These are phyloP conservation scores for Chrysomallon squamiferum DNA, from an alignment of 1,140 invertebrate species.

Conservation along the genomic window DNA sequence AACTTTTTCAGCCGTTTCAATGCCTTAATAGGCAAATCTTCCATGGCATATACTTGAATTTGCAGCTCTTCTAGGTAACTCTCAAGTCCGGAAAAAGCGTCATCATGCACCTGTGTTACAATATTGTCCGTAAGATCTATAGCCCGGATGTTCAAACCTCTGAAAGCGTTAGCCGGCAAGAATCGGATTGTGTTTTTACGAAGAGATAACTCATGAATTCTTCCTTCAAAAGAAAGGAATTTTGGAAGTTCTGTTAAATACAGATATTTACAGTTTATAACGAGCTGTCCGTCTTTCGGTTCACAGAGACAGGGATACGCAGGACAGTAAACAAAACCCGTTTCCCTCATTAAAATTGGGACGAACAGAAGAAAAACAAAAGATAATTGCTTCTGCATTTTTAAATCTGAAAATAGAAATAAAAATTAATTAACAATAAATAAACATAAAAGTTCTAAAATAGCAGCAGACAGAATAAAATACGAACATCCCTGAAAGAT, in stretches of 20 bases:
- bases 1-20: constrained; percentile 75
- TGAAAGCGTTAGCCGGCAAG: constrained; percentile 18
- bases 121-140: constrained; percentile 77
- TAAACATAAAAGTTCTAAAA: no score
- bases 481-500: no score
- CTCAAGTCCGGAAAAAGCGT: constrained; percentile 84
- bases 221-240: constrained; percentile 27
- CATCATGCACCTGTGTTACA: constrained; percentile 74
- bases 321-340: constrained; percentile 29
- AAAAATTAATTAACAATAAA: no score
- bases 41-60: constrained; percentile 78
- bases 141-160: constrained; percentile 18
- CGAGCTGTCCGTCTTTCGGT: constrained; percentile 14
- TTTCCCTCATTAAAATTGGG: not conserved
- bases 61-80: constrained; percentile 80
- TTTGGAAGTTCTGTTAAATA: constrained; percentile 27
- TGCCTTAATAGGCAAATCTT: constrained; percentile 77
- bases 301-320: constrained; percentile 29
- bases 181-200: constrained; percentile 28
- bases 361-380: not conserved
- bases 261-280: constrained; percentile 29
- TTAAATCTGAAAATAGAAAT: not conserved
- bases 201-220: constrained; percentile 24
- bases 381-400: not conserved
- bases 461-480: no score